A percentile compares a stretch with the other conserved stretches of the same genome.
phyloP scores from a whole-genome alignment of 2,888 invertebrate genomes.

The Eucriotettix oculatus region DNA sequence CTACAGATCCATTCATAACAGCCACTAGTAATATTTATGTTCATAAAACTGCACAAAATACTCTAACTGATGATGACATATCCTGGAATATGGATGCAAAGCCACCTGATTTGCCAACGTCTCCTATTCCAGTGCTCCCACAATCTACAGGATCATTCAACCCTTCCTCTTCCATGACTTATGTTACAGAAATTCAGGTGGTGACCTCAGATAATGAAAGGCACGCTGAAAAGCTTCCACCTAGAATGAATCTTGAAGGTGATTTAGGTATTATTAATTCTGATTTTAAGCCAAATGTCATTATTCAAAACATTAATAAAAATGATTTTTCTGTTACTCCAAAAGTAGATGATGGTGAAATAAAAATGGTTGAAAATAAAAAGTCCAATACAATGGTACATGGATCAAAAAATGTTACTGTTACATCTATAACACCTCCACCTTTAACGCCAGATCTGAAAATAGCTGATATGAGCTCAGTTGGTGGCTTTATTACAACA shows the following conservation, averaged over 20 bases:
- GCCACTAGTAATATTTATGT: slow-evolving; percentile 5
- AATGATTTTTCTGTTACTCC: background rate
- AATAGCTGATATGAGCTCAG: slow-evolving; percentile 10
- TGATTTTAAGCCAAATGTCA: background rate
- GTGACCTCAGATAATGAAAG: slow-evolving; percentile 19
- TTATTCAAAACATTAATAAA: background rate
- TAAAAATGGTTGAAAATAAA: too few species aligned
- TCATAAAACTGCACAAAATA: slow-evolving; percentile 7
- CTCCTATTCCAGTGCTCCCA: slow-evolving; percentile 21
- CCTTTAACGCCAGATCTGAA: slow-evolving; percentile 19
- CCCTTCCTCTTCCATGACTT: slow-evolving; percentile 32
- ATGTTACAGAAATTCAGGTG: slow-evolving; percentile 60
- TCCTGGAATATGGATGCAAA: slow-evolving; percentile 16
- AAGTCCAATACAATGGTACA: too few species aligned
- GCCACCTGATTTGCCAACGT: slow-evolving; percentile 25
- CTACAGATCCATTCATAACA: slow-evolving; percentile 9
- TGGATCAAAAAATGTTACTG: slow-evolving; percentile 13
- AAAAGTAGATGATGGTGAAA: background rate
- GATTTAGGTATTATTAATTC: too few species aligned
- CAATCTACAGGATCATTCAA: slow-evolving; percentile 12
- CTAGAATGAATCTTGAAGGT: background rate
- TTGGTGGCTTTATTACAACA: background rate
- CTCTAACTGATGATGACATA: slow-evolving; percentile 6
- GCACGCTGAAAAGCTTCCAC: too few species aligned
- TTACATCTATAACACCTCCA: slow-evolving; percentile 22